Percentiles rank a stretch among this genome's conserved stretches.
Conservation (phyloP, 2,888 invertebrate species). For the Druceiella hillmani region DNA sequence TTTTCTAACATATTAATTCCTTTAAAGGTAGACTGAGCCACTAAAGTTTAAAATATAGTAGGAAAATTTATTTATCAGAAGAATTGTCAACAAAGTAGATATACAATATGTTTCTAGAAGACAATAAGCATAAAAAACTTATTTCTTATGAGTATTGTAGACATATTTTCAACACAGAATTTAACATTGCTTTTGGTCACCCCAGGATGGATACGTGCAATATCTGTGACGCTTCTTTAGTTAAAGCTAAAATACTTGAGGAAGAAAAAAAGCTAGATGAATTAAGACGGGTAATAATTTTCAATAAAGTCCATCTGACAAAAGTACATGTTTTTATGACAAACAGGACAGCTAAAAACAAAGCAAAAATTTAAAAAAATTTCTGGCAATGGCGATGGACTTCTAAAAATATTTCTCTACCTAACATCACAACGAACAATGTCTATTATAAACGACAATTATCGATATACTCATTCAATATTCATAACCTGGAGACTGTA, state of each 20-base stretch:
- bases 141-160: constrained; percentile 2
- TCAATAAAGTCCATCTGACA: too few relatives aligned
- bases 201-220: constrained; percentile 3
- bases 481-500: not conserved
- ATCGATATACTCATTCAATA: constrained; percentile 3
- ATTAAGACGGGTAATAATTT: not conserved
- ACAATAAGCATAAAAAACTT: too few relatives aligned
- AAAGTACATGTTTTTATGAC: too few relatives aligned
- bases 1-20: too few relatives aligned
- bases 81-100: too few relatives aligned
- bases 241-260: too few relatives aligned
- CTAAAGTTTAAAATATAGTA: too few relatives aligned
- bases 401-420: constrained; percentile 2
- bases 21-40: too few relatives aligned
- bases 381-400: constrained; percentile 4
- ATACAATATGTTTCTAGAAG: too few relatives aligned
- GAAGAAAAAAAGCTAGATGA: not conserved
- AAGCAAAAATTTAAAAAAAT: too few relatives aligned
- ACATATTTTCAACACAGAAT: constrained; percentile 2
- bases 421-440: constrained; percentile 4
- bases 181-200: constrained; percentile 4
- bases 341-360: too few relatives aligned
- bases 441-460: constrained; percentile 5
- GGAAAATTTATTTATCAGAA: too few relatives aligned
- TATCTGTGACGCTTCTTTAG: constrained; percentile 2